Conservation (phyloP, 2,888 invertebrate genomes). For the Caenorhabditis angaria region DNA sequence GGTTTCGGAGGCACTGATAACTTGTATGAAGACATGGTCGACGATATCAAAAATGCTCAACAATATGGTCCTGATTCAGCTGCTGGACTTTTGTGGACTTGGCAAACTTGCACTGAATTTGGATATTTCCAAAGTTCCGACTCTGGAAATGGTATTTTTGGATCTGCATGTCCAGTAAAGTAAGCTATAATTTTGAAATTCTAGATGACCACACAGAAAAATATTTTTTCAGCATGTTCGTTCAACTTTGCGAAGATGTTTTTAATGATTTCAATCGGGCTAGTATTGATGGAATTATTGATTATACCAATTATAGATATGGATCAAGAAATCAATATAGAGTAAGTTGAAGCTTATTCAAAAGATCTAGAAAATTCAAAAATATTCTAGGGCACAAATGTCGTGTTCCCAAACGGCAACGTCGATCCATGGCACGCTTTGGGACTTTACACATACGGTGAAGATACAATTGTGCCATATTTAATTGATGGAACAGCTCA, state of each 20-base stretch:
- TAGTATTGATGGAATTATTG: constrained; percentile 19
- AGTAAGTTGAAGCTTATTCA: constrained; percentile 10
- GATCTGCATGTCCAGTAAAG: constrained; percentile 60
- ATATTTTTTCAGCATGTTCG: constrained; percentile 46
- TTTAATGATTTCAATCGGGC: constrained; percentile 33
- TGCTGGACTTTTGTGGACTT: constrained; percentile 83
- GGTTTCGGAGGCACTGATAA: constrained; percentile 36
- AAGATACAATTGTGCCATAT: constrained; percentile 25
- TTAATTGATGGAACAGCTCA: constrained; percentile 54
- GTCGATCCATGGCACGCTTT: constrained; percentile 55
- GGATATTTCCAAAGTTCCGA: constrained; percentile 92
- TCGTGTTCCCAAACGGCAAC: constrained; percentile 54
- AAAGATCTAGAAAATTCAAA: not conserved
- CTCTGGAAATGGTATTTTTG: constrained; percentile 64
- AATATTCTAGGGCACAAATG: constrained; percentile 44
- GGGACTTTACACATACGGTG: constrained; percentile 24
- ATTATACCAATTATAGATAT: constrained; percentile 42
- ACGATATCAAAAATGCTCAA: constrained; percentile 31
- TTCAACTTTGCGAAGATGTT: constrained; percentile 58
- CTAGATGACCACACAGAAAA: not conserved
- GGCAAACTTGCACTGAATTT: constrained; percentile 94
- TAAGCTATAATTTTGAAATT: constrained; percentile 23
- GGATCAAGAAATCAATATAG: constrained; percentile 44
- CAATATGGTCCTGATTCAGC: constrained; percentile 26
- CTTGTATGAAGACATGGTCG: constrained; percentile 37